These are phyloP conservation scores for Rachycentron canadum DNA, from an alignment of 2,797 vertebrate genomes.

Conservation along the genomic window DNA sequence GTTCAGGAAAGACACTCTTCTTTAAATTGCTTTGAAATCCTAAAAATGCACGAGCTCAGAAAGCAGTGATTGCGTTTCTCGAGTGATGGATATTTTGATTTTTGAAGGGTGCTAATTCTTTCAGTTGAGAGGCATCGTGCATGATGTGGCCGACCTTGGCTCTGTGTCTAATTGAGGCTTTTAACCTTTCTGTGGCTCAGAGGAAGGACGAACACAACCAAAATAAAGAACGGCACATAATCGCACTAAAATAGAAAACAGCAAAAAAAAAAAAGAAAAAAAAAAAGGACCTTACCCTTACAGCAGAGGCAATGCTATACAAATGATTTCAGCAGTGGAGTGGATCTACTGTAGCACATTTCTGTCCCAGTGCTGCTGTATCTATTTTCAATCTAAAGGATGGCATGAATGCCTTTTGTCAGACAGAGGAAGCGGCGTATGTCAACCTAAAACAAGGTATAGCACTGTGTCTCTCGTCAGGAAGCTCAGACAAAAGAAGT, in stretches of 20 bases:
- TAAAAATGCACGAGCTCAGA: conserved; percentile 20
- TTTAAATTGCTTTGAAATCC: conserved; percentile 19
- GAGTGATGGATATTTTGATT: conserved; percentile 44
- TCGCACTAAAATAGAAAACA: conserved; percentile 68
- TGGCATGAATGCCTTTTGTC: conserved; percentile 67
- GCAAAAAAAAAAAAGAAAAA: conserved; percentile 5
- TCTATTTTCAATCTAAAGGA: conserved; percentile 74
- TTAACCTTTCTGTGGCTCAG: conserved; percentile 73
- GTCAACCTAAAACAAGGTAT: conserved; percentile 76
- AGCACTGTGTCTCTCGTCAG: conserved; percentile 64
- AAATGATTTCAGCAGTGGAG: conserved; percentile 53
- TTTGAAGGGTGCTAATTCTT: conserved; percentile 63
- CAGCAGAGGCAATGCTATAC: conserved; percentile 43
- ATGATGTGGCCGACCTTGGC: conserved; percentile 57
- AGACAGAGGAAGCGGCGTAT: conserved; percentile 50
- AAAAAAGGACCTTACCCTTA: conserved; percentile 38
- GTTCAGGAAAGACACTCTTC: conserved; percentile 11
- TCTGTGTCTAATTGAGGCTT: conserved; percentile 73
- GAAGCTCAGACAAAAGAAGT: conserved; percentile 80
- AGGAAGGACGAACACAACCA: conserved; percentile 67
- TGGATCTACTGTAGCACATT: conserved; percentile 42
- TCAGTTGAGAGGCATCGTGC: conserved; percentile 53
- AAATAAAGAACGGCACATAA: conserved; percentile 60
- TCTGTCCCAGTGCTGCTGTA: conserved; percentile 50
- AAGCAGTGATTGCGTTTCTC: conserved; percentile 24